A percentile compares a stretch with the other conserved stretches of the same genome.
phyloP scores from a whole-genome alignment of 2,797 vertebrate genomes.

The Pseudochirops corinnae region DNA sequence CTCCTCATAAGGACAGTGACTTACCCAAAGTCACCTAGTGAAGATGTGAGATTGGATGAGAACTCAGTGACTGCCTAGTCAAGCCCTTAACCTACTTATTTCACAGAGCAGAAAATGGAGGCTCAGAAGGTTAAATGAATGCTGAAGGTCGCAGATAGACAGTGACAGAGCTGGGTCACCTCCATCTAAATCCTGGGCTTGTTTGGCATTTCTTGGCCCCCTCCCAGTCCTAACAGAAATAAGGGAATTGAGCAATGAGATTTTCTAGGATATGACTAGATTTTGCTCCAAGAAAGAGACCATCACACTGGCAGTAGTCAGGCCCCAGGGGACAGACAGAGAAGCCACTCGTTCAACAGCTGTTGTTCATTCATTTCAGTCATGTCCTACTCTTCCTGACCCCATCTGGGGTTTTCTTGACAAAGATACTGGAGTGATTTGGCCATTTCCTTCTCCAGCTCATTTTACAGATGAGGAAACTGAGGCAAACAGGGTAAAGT shows the following conservation, averaged over 20 bases:
- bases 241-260: background rate
- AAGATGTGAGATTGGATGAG: background rate
- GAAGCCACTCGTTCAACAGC: background rate
- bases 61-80: background rate
- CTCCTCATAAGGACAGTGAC: background rate
- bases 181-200: background rate
- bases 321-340: background rate
- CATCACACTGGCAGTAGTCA: background rate
- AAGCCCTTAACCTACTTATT: background rate
- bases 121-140: background rate
- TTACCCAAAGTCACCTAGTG: background rate
- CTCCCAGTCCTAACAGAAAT: background rate
- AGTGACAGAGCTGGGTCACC: background rate
- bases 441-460: background rate
- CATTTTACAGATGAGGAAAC: constrained; percentile 2
- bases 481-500: background rate
- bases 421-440: background rate
- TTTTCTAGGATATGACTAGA: background rate
- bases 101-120: background rate
- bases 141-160: background rate
- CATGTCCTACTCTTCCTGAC: too few relatives aligned
- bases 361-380: too few relatives aligned
- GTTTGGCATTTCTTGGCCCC: background rate
- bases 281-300: background rate
- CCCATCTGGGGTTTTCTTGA: background rate